A percentile compares a stretch with the other conserved stretches of the same genome.
These are phyloP conservation scores for Lepus timidus DNA, from an alignment of 2,113 vertebrate genomes.

Conservation along the genomic window DNA sequence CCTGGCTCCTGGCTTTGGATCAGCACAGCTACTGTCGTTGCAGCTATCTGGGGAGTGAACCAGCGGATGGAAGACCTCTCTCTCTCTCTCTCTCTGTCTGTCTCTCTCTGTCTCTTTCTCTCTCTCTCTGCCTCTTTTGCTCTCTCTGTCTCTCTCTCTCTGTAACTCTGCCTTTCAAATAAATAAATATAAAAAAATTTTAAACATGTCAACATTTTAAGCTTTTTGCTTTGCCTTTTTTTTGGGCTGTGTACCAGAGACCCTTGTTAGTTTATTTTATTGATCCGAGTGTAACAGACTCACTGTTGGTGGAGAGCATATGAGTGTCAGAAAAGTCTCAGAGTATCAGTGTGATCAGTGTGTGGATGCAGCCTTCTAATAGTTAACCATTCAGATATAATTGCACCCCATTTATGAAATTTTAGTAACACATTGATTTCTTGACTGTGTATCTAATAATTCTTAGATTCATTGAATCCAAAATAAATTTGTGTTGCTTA, in stretches of 20 bases:
- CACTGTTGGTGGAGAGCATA: not conserved
- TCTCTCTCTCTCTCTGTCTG: no score
- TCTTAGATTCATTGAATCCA: slow-evolving; percentile 46
- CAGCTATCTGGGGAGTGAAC: no score
- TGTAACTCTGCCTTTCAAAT: no score
- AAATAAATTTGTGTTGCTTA: slow-evolving; percentile 21
- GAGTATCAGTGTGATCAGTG: not conserved
- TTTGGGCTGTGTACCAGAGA: not conserved
- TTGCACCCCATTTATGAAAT: slow-evolving; percentile 25
- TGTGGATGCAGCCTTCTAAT: not conserved
- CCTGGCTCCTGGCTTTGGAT: no score
- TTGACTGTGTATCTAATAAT: slow-evolving; percentile 22
- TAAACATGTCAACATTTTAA: not conserved
- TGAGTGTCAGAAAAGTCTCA: slow-evolving; percentile 10
- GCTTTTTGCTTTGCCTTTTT: not conserved
- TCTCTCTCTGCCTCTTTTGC: no score
- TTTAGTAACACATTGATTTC: slow-evolving; percentile 28
- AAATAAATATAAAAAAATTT: no score
- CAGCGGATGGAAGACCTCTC: no score
- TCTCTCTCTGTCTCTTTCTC: no score
- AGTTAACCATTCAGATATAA: slow-evolving; percentile 9
- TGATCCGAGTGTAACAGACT: not conserved
- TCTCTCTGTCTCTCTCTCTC: no score
- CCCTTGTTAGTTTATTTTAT: slow-evolving; percentile 13
- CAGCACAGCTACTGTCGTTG: no score